A percentile compares a stretch with the other conserved stretches of the same genome.
These are phyloP conservation scores for Pectinophora gossypiella DNA, from an alignment of 1,140 invertebrate species.

Conservation along the genomic window DNA sequence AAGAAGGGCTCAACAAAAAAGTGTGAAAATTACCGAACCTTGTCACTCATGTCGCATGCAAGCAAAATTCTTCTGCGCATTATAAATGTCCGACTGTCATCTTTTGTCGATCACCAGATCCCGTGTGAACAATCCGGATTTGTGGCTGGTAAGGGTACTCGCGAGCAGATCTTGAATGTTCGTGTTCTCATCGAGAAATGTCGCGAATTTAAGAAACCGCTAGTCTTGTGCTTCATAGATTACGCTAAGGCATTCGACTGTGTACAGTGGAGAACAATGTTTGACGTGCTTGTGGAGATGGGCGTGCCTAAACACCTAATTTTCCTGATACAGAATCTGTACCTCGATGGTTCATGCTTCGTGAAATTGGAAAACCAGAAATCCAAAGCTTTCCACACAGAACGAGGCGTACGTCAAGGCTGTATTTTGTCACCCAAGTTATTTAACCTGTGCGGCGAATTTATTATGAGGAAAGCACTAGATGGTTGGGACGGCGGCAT, in stretches of 20 bases:
- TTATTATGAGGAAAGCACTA: slow-evolving; percentile 17
- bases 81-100: slow-evolving; percentile 8
- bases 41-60: slow-evolving; percentile 14
- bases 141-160: slow-evolving; percentile 12
- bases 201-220: slow-evolving; percentile 3
- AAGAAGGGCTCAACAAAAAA: not conserved
- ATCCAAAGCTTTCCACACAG: not conserved
- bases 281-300: not conserved
- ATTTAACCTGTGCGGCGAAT: slow-evolving; percentile 43
- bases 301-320: slow-evolving; percentile 3
- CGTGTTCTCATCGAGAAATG: not conserved
- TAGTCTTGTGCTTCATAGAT: slow-evolving; percentile 1
- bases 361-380: not conserved
- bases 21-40: not conserved
- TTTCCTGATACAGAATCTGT: not conserved
- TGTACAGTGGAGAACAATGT: slow-evolving; percentile 1
- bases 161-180: slow-evolving; percentile 2
- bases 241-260: slow-evolving; percentile 3
- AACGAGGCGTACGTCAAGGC: slow-evolving; percentile 34
- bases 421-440: slow-evolving; percentile 40
- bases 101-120: slow-evolving; percentile 14
- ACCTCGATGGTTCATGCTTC: not conserved
- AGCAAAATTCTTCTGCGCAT: slow-evolving; percentile 22
- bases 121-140: slow-evolving; percentile 20
- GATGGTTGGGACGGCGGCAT: slow-evolving; percentile 15